A percentile compares a stretch with the other conserved stretches of the same genome.
Conservation (phyloP, 2,888 invertebrate species). For the Tribolium freemani region DNA sequence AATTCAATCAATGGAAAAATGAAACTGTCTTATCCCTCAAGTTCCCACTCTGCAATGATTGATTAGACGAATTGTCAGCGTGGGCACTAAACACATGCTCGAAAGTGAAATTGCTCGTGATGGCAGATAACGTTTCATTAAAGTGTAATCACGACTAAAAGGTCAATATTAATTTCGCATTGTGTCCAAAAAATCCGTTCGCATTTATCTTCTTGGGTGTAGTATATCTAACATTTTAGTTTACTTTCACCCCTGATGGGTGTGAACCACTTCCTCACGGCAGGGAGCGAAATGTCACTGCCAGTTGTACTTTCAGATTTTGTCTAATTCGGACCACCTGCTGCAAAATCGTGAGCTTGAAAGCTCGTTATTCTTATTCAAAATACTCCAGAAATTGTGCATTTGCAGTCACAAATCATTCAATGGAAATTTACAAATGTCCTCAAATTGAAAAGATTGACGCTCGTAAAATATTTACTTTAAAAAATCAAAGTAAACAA, state of each 20-base stretch:
- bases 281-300: constrained; percentile 13
- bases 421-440: too few relatives aligned
- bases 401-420: background rate
- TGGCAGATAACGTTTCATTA: constrained; percentile 22
- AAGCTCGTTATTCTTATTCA: background rate
- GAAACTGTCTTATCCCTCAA: background rate
- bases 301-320: constrained; percentile 11
- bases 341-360: background rate
- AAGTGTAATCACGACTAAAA: constrained; percentile 18
- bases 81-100: background rate
- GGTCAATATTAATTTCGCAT: constrained; percentile 21
- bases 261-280: constrained; percentile 7
- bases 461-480: too few relatives aligned
- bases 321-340: constrained; percentile 9
- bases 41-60: background rate
- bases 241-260: constrained; percentile 14
- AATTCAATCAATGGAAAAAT: background rate
- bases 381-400: background rate
- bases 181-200: constrained; percentile 19
- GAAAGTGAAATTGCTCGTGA: background rate
- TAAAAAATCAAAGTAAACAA: too few relatives aligned
- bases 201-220: constrained; percentile 1
- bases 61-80: background rate
- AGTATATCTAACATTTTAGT: background rate
- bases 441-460: too few relatives aligned